phyloP scores from a whole-genome alignment of 2,888 invertebrate genomes.

The Tolmerus cingulatus region DNA sequence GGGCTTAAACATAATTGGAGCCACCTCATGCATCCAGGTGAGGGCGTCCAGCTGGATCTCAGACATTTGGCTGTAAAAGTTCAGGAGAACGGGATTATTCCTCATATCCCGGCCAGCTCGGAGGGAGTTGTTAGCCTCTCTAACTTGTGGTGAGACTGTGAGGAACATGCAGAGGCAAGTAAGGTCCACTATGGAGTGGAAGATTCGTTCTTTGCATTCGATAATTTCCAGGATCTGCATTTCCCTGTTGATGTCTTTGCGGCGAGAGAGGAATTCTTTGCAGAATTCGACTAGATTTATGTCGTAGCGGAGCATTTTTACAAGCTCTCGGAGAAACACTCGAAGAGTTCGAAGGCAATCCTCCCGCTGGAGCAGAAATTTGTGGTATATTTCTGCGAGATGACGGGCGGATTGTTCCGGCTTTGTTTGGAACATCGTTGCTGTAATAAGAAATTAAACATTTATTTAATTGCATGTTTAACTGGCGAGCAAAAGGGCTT shows the following conservation, averaged over 20 bases:
- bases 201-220: constrained; percentile 83
- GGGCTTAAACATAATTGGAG: constrained; percentile 77
- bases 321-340: constrained; percentile 86
- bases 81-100: constrained; percentile 57
- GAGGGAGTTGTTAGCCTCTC: constrained; percentile 70
- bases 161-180: constrained; percentile 86
- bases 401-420: constrained; percentile 83
- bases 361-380: constrained; percentile 84
- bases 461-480: background rate
- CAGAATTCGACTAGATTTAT: constrained; percentile 82
- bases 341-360: constrained; percentile 89
- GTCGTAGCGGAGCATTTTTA: constrained; percentile 82
- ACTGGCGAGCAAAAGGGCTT: constrained; percentile 40
- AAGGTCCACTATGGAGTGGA: constrained; percentile 83
- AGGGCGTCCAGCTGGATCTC: constrained; percentile 86
- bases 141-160: constrained; percentile 74
- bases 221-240: constrained; percentile 73
- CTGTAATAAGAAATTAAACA: constrained; percentile 54
- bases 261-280: constrained; percentile 74
- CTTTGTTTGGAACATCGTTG: constrained; percentile 85
- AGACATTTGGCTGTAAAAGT: constrained; percentile 64
- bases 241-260: constrained; percentile 68
- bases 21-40: constrained; percentile 87
- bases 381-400: constrained; percentile 85
- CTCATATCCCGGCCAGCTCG: constrained; percentile 65